A percentile compares a stretch with the other conserved stretches of the same genome.
phyloP scores from a whole-genome alignment of 2,888 invertebrate species.

The Parochlus steinenii region DNA sequence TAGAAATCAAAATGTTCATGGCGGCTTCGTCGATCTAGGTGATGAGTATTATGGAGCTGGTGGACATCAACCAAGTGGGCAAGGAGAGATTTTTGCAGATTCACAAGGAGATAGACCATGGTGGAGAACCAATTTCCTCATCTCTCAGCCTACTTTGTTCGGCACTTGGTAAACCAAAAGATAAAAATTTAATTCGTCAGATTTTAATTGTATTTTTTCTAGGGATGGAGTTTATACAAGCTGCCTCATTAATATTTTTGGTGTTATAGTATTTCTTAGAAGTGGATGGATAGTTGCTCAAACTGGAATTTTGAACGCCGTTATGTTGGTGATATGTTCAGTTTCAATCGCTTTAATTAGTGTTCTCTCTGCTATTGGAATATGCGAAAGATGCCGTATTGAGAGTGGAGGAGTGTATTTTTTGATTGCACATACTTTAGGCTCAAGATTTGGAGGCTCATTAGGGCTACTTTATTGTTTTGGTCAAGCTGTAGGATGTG shows the following conservation, averaged over 20 bases:
- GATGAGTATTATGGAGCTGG: constrained; percentile 61
- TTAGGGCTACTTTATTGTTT: constrained; percentile 89
- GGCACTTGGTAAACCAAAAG: constrained; percentile 60
- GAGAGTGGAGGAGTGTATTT: constrained; percentile 98
- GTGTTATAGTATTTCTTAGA: constrained; percentile 89
- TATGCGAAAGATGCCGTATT: constrained; percentile 85
- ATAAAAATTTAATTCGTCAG: not conserved
- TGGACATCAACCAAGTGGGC: constrained; percentile 71
- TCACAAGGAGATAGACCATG: constrained; percentile 54
- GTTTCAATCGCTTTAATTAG: constrained; percentile 82
- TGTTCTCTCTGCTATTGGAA: constrained; percentile 88
- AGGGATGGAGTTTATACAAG: constrained; percentile 92
- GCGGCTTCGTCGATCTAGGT: constrained; percentile 58
- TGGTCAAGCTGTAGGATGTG: constrained; percentile 92
- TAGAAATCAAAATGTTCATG: constrained; percentile 44
- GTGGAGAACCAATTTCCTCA: constrained; percentile 93
- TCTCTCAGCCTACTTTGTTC: constrained; percentile 88
- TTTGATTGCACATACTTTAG: constrained; percentile 82
- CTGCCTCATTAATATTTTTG: constrained; percentile 93
- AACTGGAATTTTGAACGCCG: constrained; percentile 66
- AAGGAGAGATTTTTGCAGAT: constrained; percentile 81
- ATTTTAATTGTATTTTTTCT: not conserved
- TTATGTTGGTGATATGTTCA: constrained; percentile 50
- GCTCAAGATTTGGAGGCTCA: constrained; percentile 84
- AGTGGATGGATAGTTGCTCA: constrained; percentile 96